Evolutionary conservation across 1,140 invertebrate species (phyloP).

Genomic region (Neodiprion virginianus): DNA sequence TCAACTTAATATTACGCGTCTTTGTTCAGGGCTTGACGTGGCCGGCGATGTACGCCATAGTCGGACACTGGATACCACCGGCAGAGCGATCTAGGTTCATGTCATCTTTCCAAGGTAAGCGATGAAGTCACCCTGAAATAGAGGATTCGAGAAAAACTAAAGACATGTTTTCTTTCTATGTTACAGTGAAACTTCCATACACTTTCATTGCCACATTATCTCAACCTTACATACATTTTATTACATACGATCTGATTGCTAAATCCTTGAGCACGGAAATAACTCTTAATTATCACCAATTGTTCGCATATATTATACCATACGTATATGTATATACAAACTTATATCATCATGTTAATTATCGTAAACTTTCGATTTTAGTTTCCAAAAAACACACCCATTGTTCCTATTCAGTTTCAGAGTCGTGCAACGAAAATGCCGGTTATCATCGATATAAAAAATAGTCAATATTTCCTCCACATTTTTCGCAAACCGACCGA

Average conservation of each 20-base stretch:
- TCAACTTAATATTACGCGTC: neutral
- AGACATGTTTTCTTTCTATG: constrained; percentile 44
- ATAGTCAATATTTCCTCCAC: too few species aligned
- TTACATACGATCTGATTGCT: too few species aligned
- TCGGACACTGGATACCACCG: constrained; percentile 85
- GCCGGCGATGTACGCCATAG: constrained; percentile 85
- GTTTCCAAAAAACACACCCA: too few species aligned
- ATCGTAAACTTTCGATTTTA: too few species aligned
- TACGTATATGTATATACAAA: too few species aligned
- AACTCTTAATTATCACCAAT: too few species aligned
- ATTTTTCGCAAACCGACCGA: too few species aligned
- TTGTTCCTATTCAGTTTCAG: too few species aligned
- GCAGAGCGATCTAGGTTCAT: constrained; percentile 78
- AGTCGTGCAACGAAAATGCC: neutral
- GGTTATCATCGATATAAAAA: neutral
- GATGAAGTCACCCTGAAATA: neutral
- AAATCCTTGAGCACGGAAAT: too few species aligned
- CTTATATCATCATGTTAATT: too few species aligned
- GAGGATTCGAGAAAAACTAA: neutral
- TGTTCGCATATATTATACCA: too few species aligned
- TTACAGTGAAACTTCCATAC: constrained; percentile 61
- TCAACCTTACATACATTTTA: too few species aligned
- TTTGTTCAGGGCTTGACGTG: constrained; percentile 78
- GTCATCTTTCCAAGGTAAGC: constrained; percentile 76
- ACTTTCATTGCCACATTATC: constrained; percentile 12